Base-by-base conservation (phyloP, 2,797 vertebrate genomes). In the Sebastes umbrosus region DNA sequence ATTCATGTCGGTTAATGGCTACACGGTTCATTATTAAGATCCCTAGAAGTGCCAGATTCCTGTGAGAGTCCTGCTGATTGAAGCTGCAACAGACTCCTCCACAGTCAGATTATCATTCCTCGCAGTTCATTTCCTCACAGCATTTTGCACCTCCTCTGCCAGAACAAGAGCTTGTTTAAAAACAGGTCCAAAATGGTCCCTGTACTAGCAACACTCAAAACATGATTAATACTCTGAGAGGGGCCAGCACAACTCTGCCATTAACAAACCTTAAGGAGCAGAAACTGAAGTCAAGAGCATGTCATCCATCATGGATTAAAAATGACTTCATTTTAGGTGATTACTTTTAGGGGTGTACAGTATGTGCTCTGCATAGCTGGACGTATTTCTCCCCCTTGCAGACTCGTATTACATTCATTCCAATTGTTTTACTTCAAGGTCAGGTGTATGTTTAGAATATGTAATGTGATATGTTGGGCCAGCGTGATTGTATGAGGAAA, bases 231-330 rank as follows among this genome's bases (percentile, higher is more conserved):
- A 90, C 71, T 68, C 75, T 85, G 64, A 77, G 82, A 82, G 74
- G 71, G 69, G 72, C 74, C 83, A 78, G 78, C 75, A 70, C 66
- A 80, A 85, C 86, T 60, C 73, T 65, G 73, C 80, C 78, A 82
- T 89, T 87, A 86, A 90, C 79, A 84, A 82, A 87, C 85, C 68
- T 29, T 76, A 79, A 83, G 86, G 77, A 91, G 78, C 83, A 84
- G 83, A 92, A 88, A 84, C 46, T 75, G 70, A 76, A 89, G 88
- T 92, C 79, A 81, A 89, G 88, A 90, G 73, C 87, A 84, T 77
- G 50, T 76, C 84, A 91, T 92, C 86, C 79, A 89, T 94, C 89
- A 91, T 62, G 67, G 72, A 84, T 87, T 84, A 85, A 90, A 91
- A 90, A 90, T 88, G 57, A 90, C 78, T 90, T 87, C 82, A 88